A percentile compares a stretch with the other conserved stretches of the same genome.
These are phyloP conservation scores for Cyanistes caeruleus DNA, from an alignment of 2,113 vertebrate species.

Conservation along the genomic window DNA sequence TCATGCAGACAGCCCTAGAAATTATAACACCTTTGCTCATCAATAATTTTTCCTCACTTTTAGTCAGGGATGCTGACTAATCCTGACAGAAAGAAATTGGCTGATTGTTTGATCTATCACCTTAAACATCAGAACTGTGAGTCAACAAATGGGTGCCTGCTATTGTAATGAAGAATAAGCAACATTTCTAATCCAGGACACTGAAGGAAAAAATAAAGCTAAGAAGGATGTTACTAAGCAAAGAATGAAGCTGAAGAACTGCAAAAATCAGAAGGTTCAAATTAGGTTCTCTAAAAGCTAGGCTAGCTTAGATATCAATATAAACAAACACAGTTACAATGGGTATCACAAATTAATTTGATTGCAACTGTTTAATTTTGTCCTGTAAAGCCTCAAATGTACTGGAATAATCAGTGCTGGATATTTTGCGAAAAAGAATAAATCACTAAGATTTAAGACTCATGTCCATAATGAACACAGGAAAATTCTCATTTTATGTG, in stretches of 20 bases:
- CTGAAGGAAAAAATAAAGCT: background rate
- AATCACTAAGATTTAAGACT: background rate
- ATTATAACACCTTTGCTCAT: background rate
- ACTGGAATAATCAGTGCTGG: background rate
- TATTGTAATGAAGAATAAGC: background rate
- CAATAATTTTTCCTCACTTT: background rate
- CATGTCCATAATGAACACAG: background rate
- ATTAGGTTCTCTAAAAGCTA: background rate
- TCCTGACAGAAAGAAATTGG: background rate
- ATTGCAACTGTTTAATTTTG: background rate
- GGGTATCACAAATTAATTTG: background rate
- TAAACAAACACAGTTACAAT: background rate
- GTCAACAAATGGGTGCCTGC: background rate
- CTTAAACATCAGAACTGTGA: background rate
- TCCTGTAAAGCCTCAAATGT: background rate
- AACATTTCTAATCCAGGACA: background rate
- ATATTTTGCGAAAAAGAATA: background rate
- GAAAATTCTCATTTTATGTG: background rate
- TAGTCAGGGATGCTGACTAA: background rate
- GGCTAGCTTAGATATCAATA: background rate
- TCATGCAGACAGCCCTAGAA: background rate
- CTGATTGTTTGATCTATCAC: background rate
- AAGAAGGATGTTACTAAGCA: background rate
- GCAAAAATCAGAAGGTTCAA: background rate
- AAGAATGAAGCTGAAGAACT: background rate